Evolutionary conservation across 1,140 invertebrate species (phyloP).

Genomic region (Apis florea): DNA sequence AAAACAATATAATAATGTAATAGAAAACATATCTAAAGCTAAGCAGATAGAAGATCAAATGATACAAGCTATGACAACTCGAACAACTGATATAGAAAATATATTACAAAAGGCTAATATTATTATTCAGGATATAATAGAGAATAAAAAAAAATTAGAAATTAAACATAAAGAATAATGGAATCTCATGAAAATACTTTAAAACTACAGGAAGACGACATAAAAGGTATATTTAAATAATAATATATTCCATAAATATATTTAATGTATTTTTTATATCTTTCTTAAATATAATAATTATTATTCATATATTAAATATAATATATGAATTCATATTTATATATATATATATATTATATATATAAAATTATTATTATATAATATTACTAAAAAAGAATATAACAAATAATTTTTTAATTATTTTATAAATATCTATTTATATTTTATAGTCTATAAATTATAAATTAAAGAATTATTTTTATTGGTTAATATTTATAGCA

Average conservation of each 20-base stretch:
- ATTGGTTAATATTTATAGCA: slow-evolving; percentile 59
- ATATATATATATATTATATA: not conserved
- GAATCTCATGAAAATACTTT: slow-evolving; percentile 64
- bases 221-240: slow-evolving; percentile 66
- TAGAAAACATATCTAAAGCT: slow-evolving; percentile 72
- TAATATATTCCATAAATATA: slow-evolving; percentile 6
- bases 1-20: slow-evolving; percentile 72
- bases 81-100: slow-evolving; percentile 69
- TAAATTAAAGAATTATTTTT: not conserved
- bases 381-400: not conserved
- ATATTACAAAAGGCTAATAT: slow-evolving; percentile 69
- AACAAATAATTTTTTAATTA: slow-evolving; percentile 25
- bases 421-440: not conserved
- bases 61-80: slow-evolving; percentile 67
- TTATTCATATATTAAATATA: not conserved
- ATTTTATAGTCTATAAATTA: not conserved
- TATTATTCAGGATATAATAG: slow-evolving; percentile 65
- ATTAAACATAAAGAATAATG: slow-evolving; percentile 60
- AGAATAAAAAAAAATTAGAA: slow-evolving; percentile 67
- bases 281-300: too few relatives aligned
- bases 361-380: not conserved
- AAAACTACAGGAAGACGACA: slow-evolving; percentile 68
- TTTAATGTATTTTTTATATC: not conserved
- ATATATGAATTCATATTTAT: not conserved
- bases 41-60: slow-evolving; percentile 72